phyloP scores from a whole-genome alignment of 2,888 invertebrate genomes.

The Campoletis raptor region DNA sequence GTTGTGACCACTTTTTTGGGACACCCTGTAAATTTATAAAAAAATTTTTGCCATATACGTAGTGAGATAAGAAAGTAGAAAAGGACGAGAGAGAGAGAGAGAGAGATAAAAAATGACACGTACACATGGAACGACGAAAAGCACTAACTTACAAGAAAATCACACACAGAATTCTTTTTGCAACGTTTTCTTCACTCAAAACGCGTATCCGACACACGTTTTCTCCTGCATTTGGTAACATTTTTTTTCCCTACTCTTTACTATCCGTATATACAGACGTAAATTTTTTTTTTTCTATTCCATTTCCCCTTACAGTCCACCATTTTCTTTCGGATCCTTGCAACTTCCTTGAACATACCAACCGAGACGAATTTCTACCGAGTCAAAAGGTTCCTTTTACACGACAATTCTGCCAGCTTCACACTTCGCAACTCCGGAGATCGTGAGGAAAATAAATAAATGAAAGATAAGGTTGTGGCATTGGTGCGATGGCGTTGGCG shows the following conservation, averaged over 20 bases:
- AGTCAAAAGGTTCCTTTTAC: constrained; percentile 25
- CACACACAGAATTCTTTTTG: constrained; percentile 25
- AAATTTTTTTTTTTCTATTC: background rate
- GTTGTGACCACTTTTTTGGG: background rate
- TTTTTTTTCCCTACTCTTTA: background rate
- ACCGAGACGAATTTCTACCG: constrained; percentile 24
- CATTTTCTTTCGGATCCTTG: constrained; percentile 36
- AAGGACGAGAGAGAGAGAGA: background rate
- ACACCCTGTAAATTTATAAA: background rate
- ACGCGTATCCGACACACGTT: constrained; percentile 36
- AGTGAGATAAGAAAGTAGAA: background rate
- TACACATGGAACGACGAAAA: constrained; percentile 16
- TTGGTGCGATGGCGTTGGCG: background rate
- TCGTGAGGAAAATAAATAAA: constrained; percentile 50
- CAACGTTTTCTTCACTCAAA: constrained; percentile 1
- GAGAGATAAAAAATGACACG: background rate
- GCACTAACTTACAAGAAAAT: constrained; percentile 38
- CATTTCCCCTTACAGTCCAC: background rate
- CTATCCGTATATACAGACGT: background rate
- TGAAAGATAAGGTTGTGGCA: constrained; percentile 18
- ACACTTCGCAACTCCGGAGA: constrained; percentile 42
- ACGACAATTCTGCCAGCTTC: constrained; percentile 33
- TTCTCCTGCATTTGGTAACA: constrained; percentile 26
- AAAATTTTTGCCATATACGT: background rate
- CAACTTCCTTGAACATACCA: background rate